Evolutionary conservation across 2,113 vertebrate genomes (phyloP).

Genomic region (Zeus faber): DNA sequence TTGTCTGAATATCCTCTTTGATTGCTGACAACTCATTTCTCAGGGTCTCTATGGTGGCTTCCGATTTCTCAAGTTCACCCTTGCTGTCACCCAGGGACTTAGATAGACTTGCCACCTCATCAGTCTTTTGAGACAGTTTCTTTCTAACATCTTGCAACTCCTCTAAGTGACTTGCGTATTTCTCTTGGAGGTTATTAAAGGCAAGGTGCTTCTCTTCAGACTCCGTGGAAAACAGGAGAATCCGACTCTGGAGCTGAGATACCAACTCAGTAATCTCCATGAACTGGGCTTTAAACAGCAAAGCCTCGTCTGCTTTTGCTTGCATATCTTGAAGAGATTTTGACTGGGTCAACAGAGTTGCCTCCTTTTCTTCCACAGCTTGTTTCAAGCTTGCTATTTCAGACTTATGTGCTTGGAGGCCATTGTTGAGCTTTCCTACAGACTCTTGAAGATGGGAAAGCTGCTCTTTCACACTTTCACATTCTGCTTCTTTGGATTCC

Average conservation of each 20-base stretch:
- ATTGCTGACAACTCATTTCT: constrained; percentile 56
- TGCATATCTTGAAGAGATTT: constrained; percentile 61
- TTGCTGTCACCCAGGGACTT: constrained; percentile 57
- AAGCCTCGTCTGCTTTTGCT: constrained; percentile 61
- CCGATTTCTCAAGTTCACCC: constrained; percentile 40
- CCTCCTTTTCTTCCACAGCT: constrained; percentile 62
- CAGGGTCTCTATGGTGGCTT: constrained; percentile 45
- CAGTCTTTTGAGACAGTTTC: constrained; percentile 61
- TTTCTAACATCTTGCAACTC: constrained; percentile 52
- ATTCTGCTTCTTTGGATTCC: constrained; percentile 72
- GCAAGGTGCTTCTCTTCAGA: constrained; percentile 65
- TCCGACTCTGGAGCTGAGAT: constrained; percentile 60
- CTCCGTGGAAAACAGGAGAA: constrained; percentile 41
- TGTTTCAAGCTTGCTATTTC: constrained; percentile 59
- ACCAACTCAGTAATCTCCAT: constrained; percentile 64
- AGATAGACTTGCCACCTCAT: constrained; percentile 60
- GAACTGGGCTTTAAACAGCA: constrained; percentile 65
- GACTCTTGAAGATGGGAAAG: constrained; percentile 66
- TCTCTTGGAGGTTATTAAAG: constrained; percentile 76
- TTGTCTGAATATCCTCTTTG: constrained; percentile 59
- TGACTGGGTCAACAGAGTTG: constrained; percentile 51
- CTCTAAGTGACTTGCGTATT: constrained; percentile 63
- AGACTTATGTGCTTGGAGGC: constrained; percentile 57
- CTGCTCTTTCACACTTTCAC: constrained; percentile 68
- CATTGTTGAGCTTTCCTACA: constrained; percentile 51